These are phyloP conservation scores for Hypomecis atomaria DNA, from an alignment of 2,888 invertebrate genomes.

Conservation along the genomic window DNA sequence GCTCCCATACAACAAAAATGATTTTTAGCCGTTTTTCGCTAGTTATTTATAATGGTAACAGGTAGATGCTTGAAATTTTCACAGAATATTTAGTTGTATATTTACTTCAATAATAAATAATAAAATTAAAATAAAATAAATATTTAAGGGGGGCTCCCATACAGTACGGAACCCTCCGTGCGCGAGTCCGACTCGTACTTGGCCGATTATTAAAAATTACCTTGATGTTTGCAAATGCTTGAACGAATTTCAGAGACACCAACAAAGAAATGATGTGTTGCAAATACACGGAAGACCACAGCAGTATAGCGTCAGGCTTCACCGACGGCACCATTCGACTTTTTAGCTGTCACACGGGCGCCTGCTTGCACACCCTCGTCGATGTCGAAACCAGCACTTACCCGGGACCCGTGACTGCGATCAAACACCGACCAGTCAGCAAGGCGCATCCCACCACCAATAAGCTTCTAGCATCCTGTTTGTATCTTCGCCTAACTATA, in stretches of 20 bases:
- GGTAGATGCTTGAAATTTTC: too few species aligned
- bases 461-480: conserved; percentile 84
- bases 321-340: conserved; percentile 85
- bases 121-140: too few species aligned
- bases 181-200: too few species aligned
- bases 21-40: too few species aligned
- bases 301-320: conserved; percentile 85
- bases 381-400: conserved; percentile 83
- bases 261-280: conserved; percentile 83
- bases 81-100: too few species aligned
- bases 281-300: conserved; percentile 86
- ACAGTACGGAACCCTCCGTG: too few species aligned
- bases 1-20: too few species aligned
- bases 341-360: conserved; percentile 79
- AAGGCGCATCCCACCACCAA: conserved; percentile 85
- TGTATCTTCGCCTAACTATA: conserved; percentile 45
- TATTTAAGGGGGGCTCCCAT: too few species aligned
- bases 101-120: too few species aligned
- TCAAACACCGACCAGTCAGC: conserved; percentile 86
- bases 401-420: conserved; percentile 84
- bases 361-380: conserved; percentile 74
- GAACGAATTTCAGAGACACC: conserved; percentile 71
- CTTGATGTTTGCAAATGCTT: neutral
- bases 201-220: too few species aligned
- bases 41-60: too few species aligned